Base-by-base conservation (phyloP, 1,140 invertebrate species). In the Anastatus disparis region DNA sequence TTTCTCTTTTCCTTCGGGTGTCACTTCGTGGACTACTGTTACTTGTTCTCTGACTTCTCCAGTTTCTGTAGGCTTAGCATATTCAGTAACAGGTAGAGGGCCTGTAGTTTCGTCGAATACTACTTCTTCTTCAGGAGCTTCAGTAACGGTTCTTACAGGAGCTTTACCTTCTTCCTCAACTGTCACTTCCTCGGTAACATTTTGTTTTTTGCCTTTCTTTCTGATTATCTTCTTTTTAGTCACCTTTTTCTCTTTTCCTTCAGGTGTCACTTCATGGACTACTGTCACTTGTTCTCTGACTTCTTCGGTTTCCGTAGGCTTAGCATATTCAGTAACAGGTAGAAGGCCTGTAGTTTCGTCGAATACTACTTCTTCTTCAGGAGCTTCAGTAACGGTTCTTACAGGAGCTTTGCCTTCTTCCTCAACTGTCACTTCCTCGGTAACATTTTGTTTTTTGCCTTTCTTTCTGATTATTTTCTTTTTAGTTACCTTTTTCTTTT, bases 111-210 rank as follows among this genome's bases (percentile, higher is more conserved):
- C 53, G 13, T 35, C 42, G 12, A 24, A 56, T 8, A 79, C 22
- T 42, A 69, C 50, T 9, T 40, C 46, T 46, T 76, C 68, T 13
- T 71, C 52, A 31, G 71, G 59, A 26, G 29, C 46, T 65, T 74
- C 76, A n/a, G n/a, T n/a, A 9, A 75, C 74, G 4, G 84, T 76
- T 15, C 77, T 81, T 48, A 84, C 71, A 8, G 84, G 80, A 63
- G 76, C 73, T 71, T 86, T 81, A 48, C 83, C 82, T 66, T 87
- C 84, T 77, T 87, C 85, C 78, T 87, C 81, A 55, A 87, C 75
- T 22, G 86, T 86, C 17, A 84, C 81, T 61, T 86, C 84, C 78
- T 87, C 84, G 8, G 82, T 86, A 3, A 83, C 79, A 77, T 87
- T 79, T 71, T 85, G 73, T 69, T 82, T 85, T 12, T 77, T 77